Percentiles rank a stretch among this genome's conserved stretches.
These are phyloP conservation scores for Actinia tenebrosa DNA, from an alignment of 64 coral and sea anemone genomes.

Conservation along the genomic window DNA sequence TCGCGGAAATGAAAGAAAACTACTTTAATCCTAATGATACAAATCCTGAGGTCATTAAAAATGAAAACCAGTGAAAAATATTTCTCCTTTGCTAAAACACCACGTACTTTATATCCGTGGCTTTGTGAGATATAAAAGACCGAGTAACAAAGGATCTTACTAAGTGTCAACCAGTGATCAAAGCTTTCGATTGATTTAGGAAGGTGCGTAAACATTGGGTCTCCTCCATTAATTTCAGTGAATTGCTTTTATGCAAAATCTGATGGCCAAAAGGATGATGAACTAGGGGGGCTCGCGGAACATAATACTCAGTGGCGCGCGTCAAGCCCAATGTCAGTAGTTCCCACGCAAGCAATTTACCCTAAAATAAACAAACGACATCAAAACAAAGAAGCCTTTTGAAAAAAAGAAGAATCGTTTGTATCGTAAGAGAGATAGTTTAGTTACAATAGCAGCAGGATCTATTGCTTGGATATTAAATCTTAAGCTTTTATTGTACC, in stretches of 20 bases:
- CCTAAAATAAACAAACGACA: slow-evolving; percentile 62
- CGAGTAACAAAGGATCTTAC: slow-evolving; percentile 53
- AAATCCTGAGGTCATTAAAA: not conserved
- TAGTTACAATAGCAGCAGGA: slow-evolving; percentile 10
- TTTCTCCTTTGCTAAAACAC: slow-evolving; percentile 14
- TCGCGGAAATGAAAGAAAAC: not conserved
- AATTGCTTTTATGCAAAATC: slow-evolving; percentile 92
- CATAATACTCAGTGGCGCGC: slow-evolving; percentile 16
- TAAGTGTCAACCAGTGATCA: slow-evolving; percentile 85
- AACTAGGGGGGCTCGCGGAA: slow-evolving; percentile 53
- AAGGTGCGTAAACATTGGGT: slow-evolving; percentile 87
- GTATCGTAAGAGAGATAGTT: not conserved
- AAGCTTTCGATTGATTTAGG: slow-evolving; percentile 79
- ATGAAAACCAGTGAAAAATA: not conserved
- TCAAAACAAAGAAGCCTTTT: slow-evolving; percentile 13
- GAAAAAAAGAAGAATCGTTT: slow-evolving; percentile 38
- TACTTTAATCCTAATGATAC: not conserved
- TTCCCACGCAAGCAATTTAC: slow-evolving; percentile 69
- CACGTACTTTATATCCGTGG: slow-evolving; percentile 36
- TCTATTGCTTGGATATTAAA: slow-evolving; percentile 16
- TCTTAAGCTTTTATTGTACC: not conserved
- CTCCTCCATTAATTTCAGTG: slow-evolving; percentile 68
- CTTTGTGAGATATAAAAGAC: slow-evolving; percentile 60
- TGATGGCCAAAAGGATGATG: slow-evolving; percentile 30
- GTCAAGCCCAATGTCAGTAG: slow-evolving; percentile 55